phyloP scores from a whole-genome alignment of 2,797 vertebrate species.

The Ctenopoma multispine region DNA sequence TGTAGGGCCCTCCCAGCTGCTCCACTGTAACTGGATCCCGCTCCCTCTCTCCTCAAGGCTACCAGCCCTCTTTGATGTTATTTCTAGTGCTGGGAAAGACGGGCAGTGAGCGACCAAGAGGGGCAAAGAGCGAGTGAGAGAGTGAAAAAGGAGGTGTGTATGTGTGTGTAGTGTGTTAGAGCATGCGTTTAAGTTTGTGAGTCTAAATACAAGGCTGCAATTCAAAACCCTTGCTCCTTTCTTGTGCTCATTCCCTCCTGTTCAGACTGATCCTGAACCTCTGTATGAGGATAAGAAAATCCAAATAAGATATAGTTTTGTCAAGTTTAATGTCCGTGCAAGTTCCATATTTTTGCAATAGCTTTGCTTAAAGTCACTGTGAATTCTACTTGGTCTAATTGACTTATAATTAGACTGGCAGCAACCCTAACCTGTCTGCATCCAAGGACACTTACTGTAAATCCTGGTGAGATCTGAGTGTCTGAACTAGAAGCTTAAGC shows the following conservation, averaged over 20 bases:
- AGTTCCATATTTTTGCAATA: neutral
- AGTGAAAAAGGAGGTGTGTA: slow-evolving; percentile 35
- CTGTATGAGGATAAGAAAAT: neutral
- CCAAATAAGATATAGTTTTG: neutral
- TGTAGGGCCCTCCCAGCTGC: slow-evolving; percentile 86
- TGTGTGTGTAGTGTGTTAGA: slow-evolving; percentile 24
- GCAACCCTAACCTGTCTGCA: slow-evolving; percentile 21
- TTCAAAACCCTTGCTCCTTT: slow-evolving; percentile 52
- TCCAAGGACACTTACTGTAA: slow-evolving; percentile 24
- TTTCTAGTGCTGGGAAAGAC: slow-evolving; percentile 87
- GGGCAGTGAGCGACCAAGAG: slow-evolving; percentile 70
- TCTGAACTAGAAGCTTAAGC: slow-evolving; percentile 31
- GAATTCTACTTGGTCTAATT: neutral
- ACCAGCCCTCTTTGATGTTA: slow-evolving; percentile 88
- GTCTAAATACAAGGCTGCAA: slow-evolving; percentile 60
- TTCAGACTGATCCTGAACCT: slow-evolving; percentile 39
- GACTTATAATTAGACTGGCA: neutral
- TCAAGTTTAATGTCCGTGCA: neutral
- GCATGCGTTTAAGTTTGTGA: slow-evolving; percentile 30
- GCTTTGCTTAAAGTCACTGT: neutral
- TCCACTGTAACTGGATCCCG: slow-evolving; percentile 86
- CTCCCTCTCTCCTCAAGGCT: slow-evolving; percentile 84
- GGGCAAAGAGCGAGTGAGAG: slow-evolving; percentile 64
- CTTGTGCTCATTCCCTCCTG: slow-evolving; percentile 6
- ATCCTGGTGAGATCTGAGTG: slow-evolving; percentile 19